phyloP scores from a whole-genome alignment of 2,797 vertebrate species.

The Chelidonichthys spinosus region DNA sequence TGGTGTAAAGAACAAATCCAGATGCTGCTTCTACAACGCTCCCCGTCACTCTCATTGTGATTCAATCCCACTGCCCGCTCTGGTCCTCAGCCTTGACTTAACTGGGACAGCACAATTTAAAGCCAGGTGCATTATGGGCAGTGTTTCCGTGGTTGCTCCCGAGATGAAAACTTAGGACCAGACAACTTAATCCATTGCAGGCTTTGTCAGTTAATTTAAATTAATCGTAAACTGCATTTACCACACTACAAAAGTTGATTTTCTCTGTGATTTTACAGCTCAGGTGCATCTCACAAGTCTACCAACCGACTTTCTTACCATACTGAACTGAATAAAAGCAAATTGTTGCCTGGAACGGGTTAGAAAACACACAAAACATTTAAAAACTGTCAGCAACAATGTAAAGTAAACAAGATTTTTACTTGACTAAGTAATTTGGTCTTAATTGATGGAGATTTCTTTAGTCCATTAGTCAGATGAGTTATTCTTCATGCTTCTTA shows the following conservation, averaged over 20 bases:
- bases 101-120: conserved; percentile 9
- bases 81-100: conserved; percentile 32
- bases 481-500: no score
- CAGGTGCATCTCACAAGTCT: background rate
- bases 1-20: conserved; percentile 67
- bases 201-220: background rate
- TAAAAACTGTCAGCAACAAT: background rate
- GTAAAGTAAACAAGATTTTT: background rate
- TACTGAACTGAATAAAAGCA: background rate
- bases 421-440: background rate
- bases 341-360: background rate
- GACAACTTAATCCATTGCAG: background rate
- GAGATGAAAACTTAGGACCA: background rate
- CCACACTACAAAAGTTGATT: background rate
- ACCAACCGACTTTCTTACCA: background rate
- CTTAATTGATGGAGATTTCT: background rate
- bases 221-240: background rate
- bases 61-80: background rate
- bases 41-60: conserved; percentile 24
- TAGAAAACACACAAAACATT: background rate
- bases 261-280: background rate
- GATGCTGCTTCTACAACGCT: conserved; percentile 56
- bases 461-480: no score
- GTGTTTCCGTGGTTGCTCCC: background rate
- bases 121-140: background rate